phyloP scores from a whole-genome alignment of 2,888 invertebrate species.

The Asteroscopus sphinx region DNA sequence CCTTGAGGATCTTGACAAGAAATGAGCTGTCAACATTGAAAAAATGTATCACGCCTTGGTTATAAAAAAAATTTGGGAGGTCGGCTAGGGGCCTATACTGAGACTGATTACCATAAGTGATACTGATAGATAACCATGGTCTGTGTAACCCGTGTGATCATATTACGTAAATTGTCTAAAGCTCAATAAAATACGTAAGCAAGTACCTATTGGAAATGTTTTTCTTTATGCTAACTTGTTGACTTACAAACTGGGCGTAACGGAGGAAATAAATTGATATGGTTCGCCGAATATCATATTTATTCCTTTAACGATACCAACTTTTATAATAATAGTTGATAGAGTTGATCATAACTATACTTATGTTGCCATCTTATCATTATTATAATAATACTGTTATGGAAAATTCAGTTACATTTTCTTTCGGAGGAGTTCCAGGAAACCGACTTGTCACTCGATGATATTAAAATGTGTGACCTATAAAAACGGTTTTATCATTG shows the following conservation, averaged over 20 bases:
- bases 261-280: slow-evolving; percentile 28
- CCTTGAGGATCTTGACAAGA: slow-evolving; percentile 42
- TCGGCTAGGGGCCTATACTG: slow-evolving; percentile 25
- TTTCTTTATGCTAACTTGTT: slow-evolving; percentile 24
- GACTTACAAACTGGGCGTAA: slow-evolving; percentile 17
- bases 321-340: slow-evolving; percentile 25
- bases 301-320: slow-evolving; percentile 14
- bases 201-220: slow-evolving; percentile 16
- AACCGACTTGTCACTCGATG: not conserved
- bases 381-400: not conserved
- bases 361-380: not conserved
- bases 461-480: too few species aligned
- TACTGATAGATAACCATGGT: slow-evolving; percentile 18
- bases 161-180: slow-evolving; percentile 28
- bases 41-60: slow-evolving; percentile 38
- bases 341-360: too few species aligned
- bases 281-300: slow-evolving; percentile 10
- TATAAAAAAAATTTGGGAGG: slow-evolving; percentile 34
- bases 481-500: too few species aligned
- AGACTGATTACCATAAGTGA: slow-evolving; percentile 45
- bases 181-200: slow-evolving; percentile 19
- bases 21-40: slow-evolving; percentile 20
- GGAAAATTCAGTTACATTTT: not conserved
- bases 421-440: not conserved
- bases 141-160: slow-evolving; percentile 17